Evolutionary conservation across 2,113 vertebrate genomes (phyloP), one percentile per base, ranked within the genome.

Genomic region (Myiozetetes cayanensis): DNA sequence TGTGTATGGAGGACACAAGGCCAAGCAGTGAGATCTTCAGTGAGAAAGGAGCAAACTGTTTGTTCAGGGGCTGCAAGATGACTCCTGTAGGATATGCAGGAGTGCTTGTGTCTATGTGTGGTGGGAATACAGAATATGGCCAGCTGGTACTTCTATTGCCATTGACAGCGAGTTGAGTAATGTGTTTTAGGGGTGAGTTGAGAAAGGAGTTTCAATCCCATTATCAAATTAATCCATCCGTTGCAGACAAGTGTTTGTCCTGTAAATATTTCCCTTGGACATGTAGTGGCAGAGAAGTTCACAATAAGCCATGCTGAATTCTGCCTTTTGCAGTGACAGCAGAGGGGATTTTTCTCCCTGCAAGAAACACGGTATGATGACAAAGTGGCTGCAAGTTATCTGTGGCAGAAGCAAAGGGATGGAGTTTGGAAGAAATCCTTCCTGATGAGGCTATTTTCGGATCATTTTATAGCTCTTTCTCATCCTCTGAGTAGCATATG

Each of bases 351-450:
- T 89, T 76, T 77, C 44, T 37, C 7, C 46, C 35, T 65, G 53
- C 44, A n/a, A 37, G 19, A 76, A 33, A n/a, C 21, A 22, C 27
- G 35, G 25, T 0, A 0, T 72, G 53, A 53, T 71, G 59, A 56
- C 4, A 1, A 80, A 85, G 30, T 37, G 28, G 14, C 43, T 53
- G 63, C 47, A 89, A 44, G 39, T 63, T 80, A 31, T 24, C n/a
- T 50, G 44, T 80, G 33, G 9, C 17, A 80, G 61, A 63, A 68
- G 47, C 4, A 10, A 67, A 89, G 15, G 16, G 21, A 35, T 78
- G 55, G 19, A 58, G 24, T 24, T 14, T 65, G 50, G 35, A 78
- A 87, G 46, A 65, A 85, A 77, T 78, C 41, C 19, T 82, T 16
- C 11, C 55, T 52, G 41, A 35, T 56, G 30, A 90, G 27, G 27